phyloP scores from a whole-genome alignment of 2,113 vertebrate species.

The Halcyon senegalensis region DNA sequence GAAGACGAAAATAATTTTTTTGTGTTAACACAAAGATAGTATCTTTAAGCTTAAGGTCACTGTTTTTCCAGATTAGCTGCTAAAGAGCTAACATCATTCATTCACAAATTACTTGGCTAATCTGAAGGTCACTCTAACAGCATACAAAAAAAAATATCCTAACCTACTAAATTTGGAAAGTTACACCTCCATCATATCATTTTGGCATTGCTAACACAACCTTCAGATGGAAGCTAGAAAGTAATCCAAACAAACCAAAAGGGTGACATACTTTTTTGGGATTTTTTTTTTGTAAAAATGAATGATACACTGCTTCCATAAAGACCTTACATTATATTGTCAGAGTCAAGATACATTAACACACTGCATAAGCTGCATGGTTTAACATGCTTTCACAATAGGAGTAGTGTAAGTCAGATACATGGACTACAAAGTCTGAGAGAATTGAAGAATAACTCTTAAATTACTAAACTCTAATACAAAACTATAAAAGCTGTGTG shows the following conservation, averaged over 20 bases:
- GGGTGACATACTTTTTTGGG: accelerated
- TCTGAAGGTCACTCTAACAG: neutral
- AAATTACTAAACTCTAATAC: neutral
- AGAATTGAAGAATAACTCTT: neutral
- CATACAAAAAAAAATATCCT: neutral
- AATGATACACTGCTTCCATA: accelerated
- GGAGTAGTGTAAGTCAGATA: neutral
- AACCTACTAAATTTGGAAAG: neutral
- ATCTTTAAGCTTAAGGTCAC: neutral
- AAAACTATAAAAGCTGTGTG: neutral
- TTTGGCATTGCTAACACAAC: neutral
- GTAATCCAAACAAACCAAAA: neutral
- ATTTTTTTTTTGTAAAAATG: neutral
- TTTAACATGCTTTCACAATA: neutral
- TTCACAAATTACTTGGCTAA: neutral
- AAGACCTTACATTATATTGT: neutral
- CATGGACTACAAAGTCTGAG: neutral
- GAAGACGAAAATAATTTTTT: neutral
- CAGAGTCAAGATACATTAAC: neutral
- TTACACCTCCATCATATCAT: neutral
- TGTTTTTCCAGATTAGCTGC: neutral
- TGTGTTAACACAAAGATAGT: neutral
- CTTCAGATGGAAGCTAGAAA: neutral
- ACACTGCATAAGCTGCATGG: neutral
- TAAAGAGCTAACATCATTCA: neutral